phyloP scores from a whole-genome alignment of 2,888 invertebrate genomes.

The Germaria angustata region DNA sequence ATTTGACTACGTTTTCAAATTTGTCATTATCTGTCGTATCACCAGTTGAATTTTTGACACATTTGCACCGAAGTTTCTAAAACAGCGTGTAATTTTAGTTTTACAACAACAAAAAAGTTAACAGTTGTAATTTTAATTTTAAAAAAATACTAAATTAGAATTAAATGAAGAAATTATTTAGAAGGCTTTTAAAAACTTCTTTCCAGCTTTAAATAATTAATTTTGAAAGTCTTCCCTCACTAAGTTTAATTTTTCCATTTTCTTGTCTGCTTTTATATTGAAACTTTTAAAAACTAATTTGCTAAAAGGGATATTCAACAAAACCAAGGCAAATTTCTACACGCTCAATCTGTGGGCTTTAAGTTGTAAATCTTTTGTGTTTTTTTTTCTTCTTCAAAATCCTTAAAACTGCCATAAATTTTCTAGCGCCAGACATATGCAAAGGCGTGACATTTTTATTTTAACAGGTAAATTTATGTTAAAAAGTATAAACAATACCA shows the following conservation, averaged over 20 bases:
- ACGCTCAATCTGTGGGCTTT: not conserved
- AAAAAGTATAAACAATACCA: conserved; percentile 21
- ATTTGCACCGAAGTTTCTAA: no score
- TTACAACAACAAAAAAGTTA: not conserved
- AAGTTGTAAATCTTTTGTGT: conserved; percentile 61
- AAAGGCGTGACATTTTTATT: conserved; percentile 73
- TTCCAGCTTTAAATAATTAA: not conserved
- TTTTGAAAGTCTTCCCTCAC: not conserved
- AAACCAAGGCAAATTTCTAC: conserved; percentile 46
- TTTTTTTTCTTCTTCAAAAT: conserved; percentile 33
- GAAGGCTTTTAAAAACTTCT: not conserved
- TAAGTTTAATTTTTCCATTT: not conserved
- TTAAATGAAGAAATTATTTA: not conserved
- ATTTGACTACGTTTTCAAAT: conserved; percentile 43
- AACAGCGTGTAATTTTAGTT: not conserved
- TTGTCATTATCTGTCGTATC: conserved; percentile 12
- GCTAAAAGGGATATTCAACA: conserved; percentile 19
- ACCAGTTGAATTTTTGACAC: not conserved
- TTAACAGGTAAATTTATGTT: conserved; percentile 74
- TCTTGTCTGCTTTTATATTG: not conserved
- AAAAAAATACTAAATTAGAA: not conserved
- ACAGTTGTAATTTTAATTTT: conserved; percentile 33
- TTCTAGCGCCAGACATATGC: conserved; percentile 73
- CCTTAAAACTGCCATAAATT: conserved; percentile 73
- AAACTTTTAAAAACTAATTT: conserved; percentile 61